phyloP scores from a whole-genome alignment of 2,888 invertebrate genomes.

The Morinoia aosen region DNA sequence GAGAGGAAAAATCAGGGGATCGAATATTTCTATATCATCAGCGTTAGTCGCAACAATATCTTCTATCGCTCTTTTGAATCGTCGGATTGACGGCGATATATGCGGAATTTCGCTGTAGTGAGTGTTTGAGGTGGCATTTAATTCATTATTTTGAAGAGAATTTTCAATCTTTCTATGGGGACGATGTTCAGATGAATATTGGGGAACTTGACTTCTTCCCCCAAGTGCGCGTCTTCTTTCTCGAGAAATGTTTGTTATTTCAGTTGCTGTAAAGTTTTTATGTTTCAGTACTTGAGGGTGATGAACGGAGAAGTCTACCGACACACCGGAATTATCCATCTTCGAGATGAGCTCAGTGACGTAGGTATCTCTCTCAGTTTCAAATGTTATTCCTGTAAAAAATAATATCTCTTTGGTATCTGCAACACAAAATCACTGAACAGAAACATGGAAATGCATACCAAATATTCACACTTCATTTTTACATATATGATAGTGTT shows the following conservation, averaged over 20 bases:
- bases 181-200: not conserved
- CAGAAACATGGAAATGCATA: not conserved
- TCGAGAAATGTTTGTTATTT: not conserved
- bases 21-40: not conserved
- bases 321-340: not conserved
- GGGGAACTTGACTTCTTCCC: not conserved
- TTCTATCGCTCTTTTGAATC: not conserved
- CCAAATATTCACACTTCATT: no score
- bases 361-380: slow-evolving; percentile 16
- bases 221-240: not conserved
- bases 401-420: not conserved
- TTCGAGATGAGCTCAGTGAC: not conserved
- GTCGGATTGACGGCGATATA: not conserved
- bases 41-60: not conserved
- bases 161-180: not conserved
- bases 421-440: not conserved
- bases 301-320: not conserved
- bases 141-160: not conserved
- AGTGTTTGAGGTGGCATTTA: not conserved
- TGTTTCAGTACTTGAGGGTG: not conserved
- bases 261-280: not conserved
- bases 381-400: not conserved
- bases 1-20: not conserved
- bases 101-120: not conserved
- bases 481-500: no score